A percentile compares a stretch with the other conserved stretches of the same genome.
These are phyloP conservation scores for Myrmecophaga tridactyla DNA, from an alignment of 2,113 vertebrate genomes.

Conservation along the genomic window DNA sequence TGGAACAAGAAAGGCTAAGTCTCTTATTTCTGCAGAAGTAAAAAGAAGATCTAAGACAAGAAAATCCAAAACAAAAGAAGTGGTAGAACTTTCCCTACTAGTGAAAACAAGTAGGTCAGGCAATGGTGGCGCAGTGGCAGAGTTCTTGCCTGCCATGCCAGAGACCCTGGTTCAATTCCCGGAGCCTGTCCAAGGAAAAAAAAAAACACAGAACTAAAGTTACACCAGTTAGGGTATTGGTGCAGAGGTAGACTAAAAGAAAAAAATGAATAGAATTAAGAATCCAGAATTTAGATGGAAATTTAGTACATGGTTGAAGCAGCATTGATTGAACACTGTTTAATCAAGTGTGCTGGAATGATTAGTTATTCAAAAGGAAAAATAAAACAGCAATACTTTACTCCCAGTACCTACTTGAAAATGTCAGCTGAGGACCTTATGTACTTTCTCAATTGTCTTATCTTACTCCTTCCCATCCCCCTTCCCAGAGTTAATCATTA, in stretches of 20 bases:
- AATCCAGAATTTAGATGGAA: not conserved
- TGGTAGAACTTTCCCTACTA: not conserved
- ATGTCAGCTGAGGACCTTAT: not conserved
- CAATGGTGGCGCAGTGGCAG: too few relatives aligned
- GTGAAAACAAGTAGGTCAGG: too few relatives aligned
- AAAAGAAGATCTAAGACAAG: not conserved
- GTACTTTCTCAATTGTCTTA: not conserved
- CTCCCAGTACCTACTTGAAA: not conserved
- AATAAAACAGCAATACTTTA: not conserved
- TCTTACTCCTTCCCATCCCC: not conserved
- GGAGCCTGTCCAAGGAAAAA: too few relatives aligned
- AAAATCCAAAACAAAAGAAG: not conserved
- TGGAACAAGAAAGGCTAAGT: not conserved
- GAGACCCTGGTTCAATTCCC: too few relatives aligned
- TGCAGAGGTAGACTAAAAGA: not conserved
- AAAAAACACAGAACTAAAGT: too few relatives aligned
- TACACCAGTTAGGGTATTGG: not conserved
- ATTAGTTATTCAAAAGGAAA: not conserved
- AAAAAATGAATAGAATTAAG: not conserved
- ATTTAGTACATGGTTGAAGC: not conserved
- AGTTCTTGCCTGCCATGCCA: too few relatives aligned
- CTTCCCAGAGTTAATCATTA: not conserved
- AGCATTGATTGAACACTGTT: not conserved
- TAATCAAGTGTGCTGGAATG: not conserved
- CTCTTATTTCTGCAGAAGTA: not conserved